Base-by-base conservation (phyloP, 2,888 invertebrate genomes). In the Dermolepida albohirtum region DNA sequence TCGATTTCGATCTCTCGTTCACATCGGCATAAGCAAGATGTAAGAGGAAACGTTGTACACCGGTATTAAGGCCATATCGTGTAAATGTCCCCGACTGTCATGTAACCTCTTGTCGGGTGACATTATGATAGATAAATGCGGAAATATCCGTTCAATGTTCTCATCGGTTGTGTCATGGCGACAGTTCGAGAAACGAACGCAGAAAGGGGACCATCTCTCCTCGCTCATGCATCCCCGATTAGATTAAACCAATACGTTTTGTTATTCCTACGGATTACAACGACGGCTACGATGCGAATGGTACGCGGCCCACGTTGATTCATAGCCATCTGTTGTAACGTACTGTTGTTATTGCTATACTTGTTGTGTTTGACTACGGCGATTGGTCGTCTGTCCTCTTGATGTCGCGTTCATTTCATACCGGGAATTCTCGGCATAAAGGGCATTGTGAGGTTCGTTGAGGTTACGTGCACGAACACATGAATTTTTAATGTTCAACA, bases 81-180 rank as follows among this genome's bases (percentile, higher is more conserved):
- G 66, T 66, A 57, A 55, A 50, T 43, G 66, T 66, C 57, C 57
- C 17, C 11, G 16, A 17, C 10, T 14, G 66, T 66, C 66, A 17
- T 66, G 66, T 66, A 66, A 47, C 39, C 16, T 50, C 55, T 57
- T 49, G 40, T 44, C 44, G 12, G 29, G 66, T 66, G 55, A 66
- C 66, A 66, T 66, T 66, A 66, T 55, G 66, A 66, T 66, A 50
- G 49, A 66, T 66, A 57, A 66, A 66, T 50, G 66, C 66, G 66
- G 66, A 66, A 66, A 57, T 16, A 50, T 49, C 50, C 40, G 66
- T 29, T 54, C 14, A 39, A 14, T 34, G 52, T 8, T 34, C 29
- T 34, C n/a, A 39, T 39, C 39, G 52, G 41, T 43, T 34, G 44
- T 29, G 44, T 44, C 16, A 27, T 44, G 34, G 10, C 34, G n/a